These are phyloP conservation scores for Cyphomyrmex costatus DNA, from an alignment of 1,140 invertebrate species.

Conservation along the genomic window DNA sequence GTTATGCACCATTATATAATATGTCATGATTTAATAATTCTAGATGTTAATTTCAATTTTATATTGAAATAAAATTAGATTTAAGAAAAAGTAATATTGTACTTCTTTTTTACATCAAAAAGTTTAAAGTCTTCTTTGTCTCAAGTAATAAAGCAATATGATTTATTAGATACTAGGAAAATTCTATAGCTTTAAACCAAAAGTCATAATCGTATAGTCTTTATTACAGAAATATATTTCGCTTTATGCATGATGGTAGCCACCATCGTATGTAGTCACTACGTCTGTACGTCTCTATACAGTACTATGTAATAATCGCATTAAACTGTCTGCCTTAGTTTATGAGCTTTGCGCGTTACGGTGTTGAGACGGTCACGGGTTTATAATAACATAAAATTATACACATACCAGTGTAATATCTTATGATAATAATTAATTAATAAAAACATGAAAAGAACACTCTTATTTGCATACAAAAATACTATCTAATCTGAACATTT, in stretches of 20 bases:
- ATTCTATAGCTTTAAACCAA: neutral
- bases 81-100: too few relatives aligned
- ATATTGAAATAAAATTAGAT: neutral
- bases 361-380: neutral
- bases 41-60: neutral
- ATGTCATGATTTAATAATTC: neutral
- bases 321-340: slow-evolving; percentile 40
- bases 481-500: too few relatives aligned
- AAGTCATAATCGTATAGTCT: neutral
- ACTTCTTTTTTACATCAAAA: too few relatives aligned
- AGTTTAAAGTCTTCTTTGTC: too few relatives aligned
- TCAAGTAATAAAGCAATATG: too few relatives aligned
- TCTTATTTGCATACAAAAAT: neutral
- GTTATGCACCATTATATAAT: neutral
- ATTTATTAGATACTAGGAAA: too few relatives aligned
- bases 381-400: slow-evolving; percentile 2
- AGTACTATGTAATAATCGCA: slow-evolving; percentile 27
- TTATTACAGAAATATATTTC: slow-evolving; percentile 18
- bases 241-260: neutral
- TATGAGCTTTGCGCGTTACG: slow-evolving; percentile 6
- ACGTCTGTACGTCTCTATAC: neutral
- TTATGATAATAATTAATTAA: neutral
- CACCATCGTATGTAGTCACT: neutral
- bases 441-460: neutral
- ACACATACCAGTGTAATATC: neutral